Conservation (phyloP, 2,113 vertebrate genomes). For the Rhipidura dahli region DNA sequence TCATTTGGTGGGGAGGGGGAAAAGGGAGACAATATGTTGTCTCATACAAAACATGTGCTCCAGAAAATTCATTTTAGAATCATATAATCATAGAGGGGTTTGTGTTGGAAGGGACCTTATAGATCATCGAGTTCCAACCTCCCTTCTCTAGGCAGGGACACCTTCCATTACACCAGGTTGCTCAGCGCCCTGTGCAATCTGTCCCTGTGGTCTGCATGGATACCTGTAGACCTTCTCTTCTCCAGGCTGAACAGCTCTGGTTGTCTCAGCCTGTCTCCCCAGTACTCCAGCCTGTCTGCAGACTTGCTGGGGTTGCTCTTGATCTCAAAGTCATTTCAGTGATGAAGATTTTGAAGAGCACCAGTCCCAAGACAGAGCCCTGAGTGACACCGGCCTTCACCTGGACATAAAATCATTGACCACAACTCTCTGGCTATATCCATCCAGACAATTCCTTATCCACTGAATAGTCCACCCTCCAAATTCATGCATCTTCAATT, state of each 20-base stretch:
- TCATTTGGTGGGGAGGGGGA: rapidly evolving
- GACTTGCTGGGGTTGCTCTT: neutral
- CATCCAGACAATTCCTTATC: neutral
- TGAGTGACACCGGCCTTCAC: neutral
- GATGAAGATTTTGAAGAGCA: neutral
- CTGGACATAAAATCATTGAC: neutral
- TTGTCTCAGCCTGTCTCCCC: neutral
- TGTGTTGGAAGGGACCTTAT: neutral
- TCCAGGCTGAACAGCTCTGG: neutral
- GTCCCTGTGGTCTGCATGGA: too few relatives aligned
- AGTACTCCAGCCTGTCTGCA: neutral
- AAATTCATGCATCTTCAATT: neutral
- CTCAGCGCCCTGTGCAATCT: neutral
- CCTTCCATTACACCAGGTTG: too few relatives aligned
- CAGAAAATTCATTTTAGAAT: neutral
- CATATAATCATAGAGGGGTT: rapidly evolving
- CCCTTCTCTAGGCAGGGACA: neutral
- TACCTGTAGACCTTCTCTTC: neutral
- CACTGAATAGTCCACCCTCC: neutral
- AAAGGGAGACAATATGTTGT: neutral
- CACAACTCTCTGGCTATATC: neutral
- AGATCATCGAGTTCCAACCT: neutral
- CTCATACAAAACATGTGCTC: neutral
- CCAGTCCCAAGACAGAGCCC: neutral
- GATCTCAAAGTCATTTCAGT: neutral